Evolutionary conservation across 2,797 vertebrate genomes (phyloP).

Genomic region (Rousettus madagascariensis): DNA sequence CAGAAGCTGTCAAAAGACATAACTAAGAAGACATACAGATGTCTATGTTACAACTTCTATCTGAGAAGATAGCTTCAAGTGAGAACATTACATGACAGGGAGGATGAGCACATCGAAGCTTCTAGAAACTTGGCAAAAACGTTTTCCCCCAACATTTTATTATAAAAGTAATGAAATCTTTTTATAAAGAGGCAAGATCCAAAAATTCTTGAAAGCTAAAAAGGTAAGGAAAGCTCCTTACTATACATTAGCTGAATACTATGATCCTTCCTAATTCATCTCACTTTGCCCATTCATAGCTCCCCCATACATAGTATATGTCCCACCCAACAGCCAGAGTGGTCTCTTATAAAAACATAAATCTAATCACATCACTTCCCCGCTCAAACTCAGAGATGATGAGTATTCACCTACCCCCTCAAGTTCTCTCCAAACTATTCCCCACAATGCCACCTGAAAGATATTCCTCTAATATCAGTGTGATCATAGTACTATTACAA

Average conservation of each 20-base stretch:
- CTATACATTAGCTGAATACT: not conserved
- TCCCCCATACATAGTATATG: rapidly evolving
- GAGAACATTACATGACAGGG: no score
- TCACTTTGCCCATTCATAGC: not conserved
- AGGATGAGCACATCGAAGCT: not conserved
- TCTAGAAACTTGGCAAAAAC: not conserved
- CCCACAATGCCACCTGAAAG: not conserved
- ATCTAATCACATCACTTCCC: not conserved
- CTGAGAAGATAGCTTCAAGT: not conserved
- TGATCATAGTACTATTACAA: not conserved
- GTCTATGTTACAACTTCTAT: not conserved
- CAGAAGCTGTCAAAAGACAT: not conserved
- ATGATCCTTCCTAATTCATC: not conserved
- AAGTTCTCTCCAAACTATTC: not conserved
- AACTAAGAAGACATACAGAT: not conserved
- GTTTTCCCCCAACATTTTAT: not conserved
- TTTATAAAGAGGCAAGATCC: not conserved
- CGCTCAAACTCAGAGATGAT: not conserved
- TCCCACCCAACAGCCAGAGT: not conserved
- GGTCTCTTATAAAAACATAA: not conserved
- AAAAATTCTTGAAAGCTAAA: not conserved
- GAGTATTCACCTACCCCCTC: not conserved
- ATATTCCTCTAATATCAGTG: not conserved
- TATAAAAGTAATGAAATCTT: not conserved
- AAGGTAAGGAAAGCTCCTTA: not conserved